phyloP scores from a whole-genome alignment of 2,113 vertebrate species.

The Mustela nigripes region DNA sequence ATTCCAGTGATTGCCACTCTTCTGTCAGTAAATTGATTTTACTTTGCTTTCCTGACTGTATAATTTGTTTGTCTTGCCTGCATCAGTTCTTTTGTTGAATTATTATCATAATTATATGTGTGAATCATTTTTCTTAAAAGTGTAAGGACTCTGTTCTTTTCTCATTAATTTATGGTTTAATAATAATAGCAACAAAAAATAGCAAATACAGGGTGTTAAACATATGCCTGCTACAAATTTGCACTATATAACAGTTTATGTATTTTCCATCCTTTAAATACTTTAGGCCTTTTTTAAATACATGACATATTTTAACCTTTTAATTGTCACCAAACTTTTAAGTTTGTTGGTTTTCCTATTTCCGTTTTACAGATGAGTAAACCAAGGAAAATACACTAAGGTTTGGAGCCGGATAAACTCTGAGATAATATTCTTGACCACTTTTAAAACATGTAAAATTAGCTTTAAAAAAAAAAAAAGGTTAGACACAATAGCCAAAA shows the following conservation, averaged over 20 bases:
- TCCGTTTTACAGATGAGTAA: background rate
- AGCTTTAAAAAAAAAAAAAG: background rate
- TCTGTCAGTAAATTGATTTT: conserved; percentile 52
- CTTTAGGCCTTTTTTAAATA: conserved; percentile 30
- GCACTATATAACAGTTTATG: background rate
- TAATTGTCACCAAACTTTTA: background rate
- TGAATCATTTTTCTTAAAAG: background rate
- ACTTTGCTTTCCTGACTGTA: conserved; percentile 41
- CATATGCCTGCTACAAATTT: background rate
- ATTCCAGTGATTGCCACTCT: background rate
- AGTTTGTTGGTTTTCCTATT: background rate
- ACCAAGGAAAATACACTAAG: background rate
- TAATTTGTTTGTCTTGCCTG: conserved; percentile 57
- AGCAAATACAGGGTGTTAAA: background rate
- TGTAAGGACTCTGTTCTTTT: conserved; percentile 26
- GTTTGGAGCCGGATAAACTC: background rate
- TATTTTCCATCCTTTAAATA: background rate
- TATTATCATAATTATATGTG: conserved; percentile 1
- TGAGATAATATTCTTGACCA: background rate
- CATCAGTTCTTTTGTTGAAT: conserved; percentile 36
- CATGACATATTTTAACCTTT: background rate
- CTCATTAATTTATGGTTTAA: conserved; percentile 13
- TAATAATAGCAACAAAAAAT: background rate
- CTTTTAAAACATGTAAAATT: conserved; percentile 40
- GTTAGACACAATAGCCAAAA: conserved; percentile 34